Evolutionary conservation across 2,797 vertebrate species (phyloP).

Genomic region (Brotula barbata): DNA sequence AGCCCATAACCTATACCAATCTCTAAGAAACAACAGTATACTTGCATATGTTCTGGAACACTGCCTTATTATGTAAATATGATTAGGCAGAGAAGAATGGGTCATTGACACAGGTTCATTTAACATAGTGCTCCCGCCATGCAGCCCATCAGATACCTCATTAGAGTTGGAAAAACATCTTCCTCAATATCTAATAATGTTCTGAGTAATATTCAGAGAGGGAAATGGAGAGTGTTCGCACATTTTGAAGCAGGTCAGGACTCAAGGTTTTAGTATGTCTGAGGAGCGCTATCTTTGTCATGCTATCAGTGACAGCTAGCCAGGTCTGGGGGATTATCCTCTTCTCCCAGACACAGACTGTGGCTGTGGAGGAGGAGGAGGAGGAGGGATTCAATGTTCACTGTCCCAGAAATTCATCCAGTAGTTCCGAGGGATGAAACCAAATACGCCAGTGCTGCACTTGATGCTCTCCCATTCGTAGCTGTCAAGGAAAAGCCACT

Average conservation of each 20-base stretch:
- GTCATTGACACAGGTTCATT: conserved; percentile 60
- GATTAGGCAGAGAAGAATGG: conserved; percentile 41
- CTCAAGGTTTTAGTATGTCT: conserved; percentile 10
- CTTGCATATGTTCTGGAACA: conserved; percentile 37
- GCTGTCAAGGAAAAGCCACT: conserved; percentile 59
- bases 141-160: conserved; percentile 39
- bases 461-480: conserved; percentile 54
- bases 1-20: conserved; percentile 23
- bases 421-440: conserved; percentile 58
- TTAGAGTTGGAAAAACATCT: conserved; percentile 51
- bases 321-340: conserved; percentile 45
- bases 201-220: conserved; percentile 18
- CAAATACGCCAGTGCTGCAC: conserved; percentile 57
- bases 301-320: conserved; percentile 26
- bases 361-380: conserved; percentile 25
- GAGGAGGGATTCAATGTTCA: conserved; percentile 33
- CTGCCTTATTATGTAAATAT: conserved; percentile 57
- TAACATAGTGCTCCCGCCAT: conserved; percentile 46
- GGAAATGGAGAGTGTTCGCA: conserved; percentile 21
- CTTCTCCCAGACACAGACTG: conserved; percentile 37
- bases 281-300: conserved; percentile 4
- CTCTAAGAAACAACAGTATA: conserved; percentile 24
- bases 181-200: conserved; percentile 31
- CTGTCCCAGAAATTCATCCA: conserved; percentile 53
- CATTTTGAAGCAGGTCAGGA: conserved; percentile 15